Base-by-base conservation (phyloP, 2,888 invertebrate species). In the Cosmia pyralina region DNA sequence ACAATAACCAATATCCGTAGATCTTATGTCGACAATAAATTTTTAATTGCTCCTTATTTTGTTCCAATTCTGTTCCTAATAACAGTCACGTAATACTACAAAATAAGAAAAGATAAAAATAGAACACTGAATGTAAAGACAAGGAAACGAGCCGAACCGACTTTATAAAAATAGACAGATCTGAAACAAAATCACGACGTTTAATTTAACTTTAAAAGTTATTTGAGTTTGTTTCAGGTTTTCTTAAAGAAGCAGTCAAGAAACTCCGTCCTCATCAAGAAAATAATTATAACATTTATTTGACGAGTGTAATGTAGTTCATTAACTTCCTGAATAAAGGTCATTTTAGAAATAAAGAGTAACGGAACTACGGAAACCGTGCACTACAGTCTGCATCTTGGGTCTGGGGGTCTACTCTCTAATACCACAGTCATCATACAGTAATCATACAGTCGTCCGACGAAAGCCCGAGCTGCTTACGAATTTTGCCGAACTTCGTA, bases 1-100 rank as follows among this genome's bases (percentile, higher is more conserved):
- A 75, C 62, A 74, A 66, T 73, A 79, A 79, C 19, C 19, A 69
- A 66, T 81, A 69, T 50, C n/a, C 15, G 28, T 38, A 53, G 19
- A 55, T 44, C 41, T 41, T 66, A 41, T 5, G 53, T 69, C 28
- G 48, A 17, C 44, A 34, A 38, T 62, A 75, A 77, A 64, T 28
- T 6, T 13, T 17, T 46, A 46, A 57, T 81, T 64, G 53, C 41
- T 46, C 0, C 4, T 53, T 64, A 55, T 62, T 65, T 59, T n/a
- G 7, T 73, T 55, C 41, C 13, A 52, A 53, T 50, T 59, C 15
- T n/a, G 5, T 13, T 52, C 34, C 2, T 13, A 22, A 55, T 22
- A 75, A 53, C 11, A 64, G 4, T 58, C 28, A 55, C 48, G 44
- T 50, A 52, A 38, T 58, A 48, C 2, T 44, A 52, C 7, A 11